Base-by-base conservation (phyloP, 2,113 vertebrate species). In the Apaloderma vittatum region DNA sequence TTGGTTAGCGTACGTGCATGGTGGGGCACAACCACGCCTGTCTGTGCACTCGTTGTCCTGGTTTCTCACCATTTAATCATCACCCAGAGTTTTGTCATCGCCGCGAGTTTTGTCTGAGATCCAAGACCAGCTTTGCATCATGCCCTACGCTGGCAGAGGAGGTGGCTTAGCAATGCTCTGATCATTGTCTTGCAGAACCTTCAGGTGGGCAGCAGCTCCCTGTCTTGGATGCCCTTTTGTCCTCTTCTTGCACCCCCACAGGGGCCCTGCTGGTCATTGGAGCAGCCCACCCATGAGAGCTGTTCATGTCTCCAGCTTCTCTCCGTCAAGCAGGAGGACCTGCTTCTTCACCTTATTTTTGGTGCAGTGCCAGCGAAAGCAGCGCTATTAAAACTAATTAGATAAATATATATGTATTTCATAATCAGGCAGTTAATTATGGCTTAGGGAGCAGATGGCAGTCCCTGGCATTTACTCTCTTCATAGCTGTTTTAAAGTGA, bases 351-450 rank as follows among this genome's bases (percentile, higher is more conserved):
- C 87, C 76, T 85, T 65, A n/a, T 45, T 84, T 91, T 75, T 94
- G 67, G 75, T 93, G 58, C 36, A 29, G 66, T 68, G 66, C 80
- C 92, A 89, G 68, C 57, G 68, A 70, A 91, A 84, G 80, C 49
- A 68, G 49, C 1, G 6, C 62, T 75, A 89, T 94, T 96, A 72
- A 78, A 96, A 57, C 80, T 87, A 93, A 94, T 92, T 92, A 79
- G 86, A 93, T 97, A 97, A 94, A 97, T 94, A 96, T 96, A 96
- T 93, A 93, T 72, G 73, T 92, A 92, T 96, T 96, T 95, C 4
- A 0, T 90, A 97, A 93, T 94, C 88, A 96, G 90, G 48, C 57
- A 90, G 95, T 93, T 96, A 96, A 97, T 96, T 96, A 89, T 90
- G 87, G 90, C 70, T 90, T 82, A 79, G 49, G 62, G 81, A 97